phyloP scores from a whole-genome alignment of 2,797 vertebrate genomes.

The Syndactyla subalaris region DNA sequence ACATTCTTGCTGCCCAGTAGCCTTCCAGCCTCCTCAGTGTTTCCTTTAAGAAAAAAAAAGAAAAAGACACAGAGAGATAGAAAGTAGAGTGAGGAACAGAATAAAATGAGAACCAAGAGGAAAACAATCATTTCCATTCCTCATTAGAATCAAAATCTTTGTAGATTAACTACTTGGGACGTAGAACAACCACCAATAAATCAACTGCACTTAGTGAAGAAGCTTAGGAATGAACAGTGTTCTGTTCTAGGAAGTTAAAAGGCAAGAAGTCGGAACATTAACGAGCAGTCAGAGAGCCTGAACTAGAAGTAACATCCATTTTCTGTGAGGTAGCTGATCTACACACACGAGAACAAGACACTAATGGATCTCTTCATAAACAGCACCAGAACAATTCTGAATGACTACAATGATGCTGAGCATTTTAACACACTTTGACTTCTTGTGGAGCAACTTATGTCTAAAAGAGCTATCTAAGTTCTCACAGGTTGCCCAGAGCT shows the following conservation, averaged over 20 bases:
- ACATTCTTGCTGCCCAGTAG: conserved; percentile 95
- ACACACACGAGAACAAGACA: neutral
- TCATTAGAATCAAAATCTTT: neutral
- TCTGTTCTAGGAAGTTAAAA: neutral
- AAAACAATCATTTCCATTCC: neutral
- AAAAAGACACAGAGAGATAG: neutral
- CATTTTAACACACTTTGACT: neutral
- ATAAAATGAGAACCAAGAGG: neutral
- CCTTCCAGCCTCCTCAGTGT: conserved; percentile 89
- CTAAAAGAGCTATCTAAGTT: neutral
- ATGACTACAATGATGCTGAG: neutral
- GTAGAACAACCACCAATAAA: neutral
- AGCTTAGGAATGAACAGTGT: neutral
- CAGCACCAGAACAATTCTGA: neutral
- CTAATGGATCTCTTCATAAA: neutral
- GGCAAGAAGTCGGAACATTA: neutral
- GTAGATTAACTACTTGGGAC: neutral
- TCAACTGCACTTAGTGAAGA: neutral
- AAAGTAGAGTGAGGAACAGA: neutral
- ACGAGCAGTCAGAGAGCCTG: neutral
- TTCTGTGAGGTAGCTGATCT: neutral
- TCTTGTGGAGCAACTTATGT: neutral
- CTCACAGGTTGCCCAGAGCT: neutral
- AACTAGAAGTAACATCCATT: neutral
- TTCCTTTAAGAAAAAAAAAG: conserved; percentile 78